Evolutionary conservation across 2,797 vertebrate species (phyloP).

Genomic region (Danio albolineatus): DNA sequence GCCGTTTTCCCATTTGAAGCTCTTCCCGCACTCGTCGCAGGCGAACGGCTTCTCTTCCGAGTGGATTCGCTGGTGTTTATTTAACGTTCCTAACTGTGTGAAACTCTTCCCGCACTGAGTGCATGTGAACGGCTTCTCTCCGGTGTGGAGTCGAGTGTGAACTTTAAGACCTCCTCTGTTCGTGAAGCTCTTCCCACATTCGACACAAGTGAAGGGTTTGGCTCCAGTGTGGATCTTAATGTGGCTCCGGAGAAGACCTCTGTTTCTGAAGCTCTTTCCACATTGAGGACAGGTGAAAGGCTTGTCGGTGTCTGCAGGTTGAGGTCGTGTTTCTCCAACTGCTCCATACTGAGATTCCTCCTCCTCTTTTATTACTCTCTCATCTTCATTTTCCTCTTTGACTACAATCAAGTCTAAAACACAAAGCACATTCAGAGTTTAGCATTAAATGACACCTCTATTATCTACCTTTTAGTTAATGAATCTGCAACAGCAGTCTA

Average conservation of each 20-base stretch:
- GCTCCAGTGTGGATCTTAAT: constrained; percentile 2
- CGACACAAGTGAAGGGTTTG: not conserved
- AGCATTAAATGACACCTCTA: too few species aligned
- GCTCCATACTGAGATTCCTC: not conserved
- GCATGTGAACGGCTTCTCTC: not conserved
- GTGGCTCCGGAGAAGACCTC: not conserved
- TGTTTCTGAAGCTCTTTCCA: not conserved
- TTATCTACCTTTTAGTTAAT: too few species aligned
- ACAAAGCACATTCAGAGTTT: too few species aligned
- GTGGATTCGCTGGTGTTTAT: not conserved
- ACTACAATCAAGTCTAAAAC: too few species aligned
- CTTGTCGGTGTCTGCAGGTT: not conserved
- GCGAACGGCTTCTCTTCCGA: not conserved
- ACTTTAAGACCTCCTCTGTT: not conserved
- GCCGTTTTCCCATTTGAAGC: not conserved
- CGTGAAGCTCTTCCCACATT: constrained; percentile 5
- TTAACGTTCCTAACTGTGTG: not conserved
- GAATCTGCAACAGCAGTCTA: too few species aligned
- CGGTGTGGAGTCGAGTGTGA: constrained; percentile 2
- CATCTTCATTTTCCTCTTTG: too few species aligned
- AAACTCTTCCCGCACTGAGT: constrained; percentile 11
- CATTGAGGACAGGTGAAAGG: not conserved
- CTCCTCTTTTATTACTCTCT: not conserved
- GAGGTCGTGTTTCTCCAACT: not conserved
- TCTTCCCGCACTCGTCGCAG: constrained; percentile 1